phyloP scores from a whole-genome alignment of 1,140 invertebrate species.

The Drosophila tani region DNA sequence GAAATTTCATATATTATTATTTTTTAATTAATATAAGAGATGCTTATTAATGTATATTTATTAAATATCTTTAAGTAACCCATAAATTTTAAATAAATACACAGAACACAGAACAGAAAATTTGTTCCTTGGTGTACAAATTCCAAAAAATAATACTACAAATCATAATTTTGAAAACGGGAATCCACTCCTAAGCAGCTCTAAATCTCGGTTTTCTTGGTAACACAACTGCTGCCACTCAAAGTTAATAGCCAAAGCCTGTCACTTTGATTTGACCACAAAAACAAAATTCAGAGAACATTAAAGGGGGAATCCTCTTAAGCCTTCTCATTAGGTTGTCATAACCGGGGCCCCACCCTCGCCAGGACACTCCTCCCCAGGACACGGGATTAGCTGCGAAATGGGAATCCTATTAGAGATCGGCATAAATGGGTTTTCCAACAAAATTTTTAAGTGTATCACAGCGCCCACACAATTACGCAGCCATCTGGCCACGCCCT shows the following conservation, averaged over 20 bases:
- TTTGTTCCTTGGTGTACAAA: too few species aligned
- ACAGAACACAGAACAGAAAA: too few species aligned
- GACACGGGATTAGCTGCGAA: conserved; percentile 12
- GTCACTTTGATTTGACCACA: conserved; percentile 25
- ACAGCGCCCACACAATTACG: conserved; percentile 74
- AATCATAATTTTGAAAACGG: too few species aligned
- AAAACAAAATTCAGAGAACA: conserved; percentile 38
- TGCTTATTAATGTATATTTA: too few species aligned
- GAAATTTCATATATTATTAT: too few species aligned
- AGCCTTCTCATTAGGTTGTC: conserved; percentile 42
- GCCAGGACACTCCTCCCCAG: neutral
- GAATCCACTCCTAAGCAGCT: too few species aligned
- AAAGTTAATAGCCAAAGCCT: conserved; percentile 22
- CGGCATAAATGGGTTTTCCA: conserved; percentile 14
- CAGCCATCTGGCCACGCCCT: conserved; percentile 51
- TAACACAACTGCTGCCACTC: neutral
- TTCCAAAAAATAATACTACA: too few species aligned
- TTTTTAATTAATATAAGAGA: too few species aligned
- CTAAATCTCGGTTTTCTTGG: neutral
- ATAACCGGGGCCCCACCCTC: conserved; percentile 25
- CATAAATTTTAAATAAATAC: too few species aligned
- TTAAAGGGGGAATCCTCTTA: conserved; percentile 6
- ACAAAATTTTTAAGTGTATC: conserved; percentile 55
- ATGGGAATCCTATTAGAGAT: conserved; percentile 19
- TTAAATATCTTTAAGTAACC: too few species aligned